phyloP scores from a whole-genome alignment of 2,113 vertebrate species.

The Tragelaphus buxtoni region DNA sequence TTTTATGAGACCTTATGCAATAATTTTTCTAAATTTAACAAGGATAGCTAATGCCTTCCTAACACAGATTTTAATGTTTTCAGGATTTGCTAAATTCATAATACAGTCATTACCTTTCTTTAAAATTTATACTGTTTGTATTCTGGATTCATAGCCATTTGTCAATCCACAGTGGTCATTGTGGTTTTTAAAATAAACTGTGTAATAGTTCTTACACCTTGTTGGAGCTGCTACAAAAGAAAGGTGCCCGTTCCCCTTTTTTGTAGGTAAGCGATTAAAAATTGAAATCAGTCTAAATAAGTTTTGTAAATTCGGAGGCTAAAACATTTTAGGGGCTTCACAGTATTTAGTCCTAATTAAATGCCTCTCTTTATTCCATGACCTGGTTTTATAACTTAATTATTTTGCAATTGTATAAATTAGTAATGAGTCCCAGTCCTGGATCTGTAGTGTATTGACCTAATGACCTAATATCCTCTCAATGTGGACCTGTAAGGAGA shows the following conservation, averaged over 20 bases:
- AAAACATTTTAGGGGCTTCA: conserved; percentile 68
- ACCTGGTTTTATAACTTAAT: conserved; percentile 64
- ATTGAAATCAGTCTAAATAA: conserved; percentile 61
- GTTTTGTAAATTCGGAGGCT: conserved; percentile 54
- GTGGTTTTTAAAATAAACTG: conserved; percentile 62
- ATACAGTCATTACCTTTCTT: conserved; percentile 39
- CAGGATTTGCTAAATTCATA: conserved; percentile 33
- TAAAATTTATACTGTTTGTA: conserved; percentile 54
- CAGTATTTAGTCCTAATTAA: conserved; percentile 60
- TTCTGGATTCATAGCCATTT: conserved; percentile 38
- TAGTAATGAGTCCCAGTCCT: conserved; percentile 67
- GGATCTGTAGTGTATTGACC: conserved; percentile 76
- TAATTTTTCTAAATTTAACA: conserved; percentile 43
- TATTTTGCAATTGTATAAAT: conserved; percentile 66
- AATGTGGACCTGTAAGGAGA: conserved; percentile 76
- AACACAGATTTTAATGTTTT: conserved; percentile 44
- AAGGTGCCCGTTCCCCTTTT: background rate
- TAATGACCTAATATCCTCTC: conserved; percentile 77
- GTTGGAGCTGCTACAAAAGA: conserved; percentile 49
- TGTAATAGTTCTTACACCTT: conserved; percentile 37
- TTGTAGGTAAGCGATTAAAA: conserved; percentile 48
- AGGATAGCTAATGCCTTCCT: conserved; percentile 60
- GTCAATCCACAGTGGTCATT: conserved; percentile 40
- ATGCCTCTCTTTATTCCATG: conserved; percentile 53
- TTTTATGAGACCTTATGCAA: conserved; percentile 52